Conservation (phyloP, 1,140 invertebrate species). For the Formica exsecta region DNA sequence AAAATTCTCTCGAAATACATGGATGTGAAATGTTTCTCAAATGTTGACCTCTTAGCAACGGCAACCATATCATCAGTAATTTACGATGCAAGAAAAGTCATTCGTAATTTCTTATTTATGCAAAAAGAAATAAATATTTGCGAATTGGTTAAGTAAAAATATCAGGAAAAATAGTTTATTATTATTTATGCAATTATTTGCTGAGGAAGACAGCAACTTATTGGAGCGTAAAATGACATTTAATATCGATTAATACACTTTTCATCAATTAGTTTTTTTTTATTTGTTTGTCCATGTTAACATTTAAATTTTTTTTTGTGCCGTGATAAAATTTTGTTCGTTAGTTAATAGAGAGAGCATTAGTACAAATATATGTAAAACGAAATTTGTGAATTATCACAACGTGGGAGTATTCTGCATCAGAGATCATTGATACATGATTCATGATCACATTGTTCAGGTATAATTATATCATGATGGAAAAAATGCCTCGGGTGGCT, state of each 20-base stretch:
- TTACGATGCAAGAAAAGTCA: background rate
- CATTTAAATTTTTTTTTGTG: slow-evolving; percentile 4
- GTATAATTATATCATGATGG: background rate
- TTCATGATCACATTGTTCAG: background rate
- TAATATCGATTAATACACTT: background rate
- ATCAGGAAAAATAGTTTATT: background rate
- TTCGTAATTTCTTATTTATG: slow-evolving; percentile 1
- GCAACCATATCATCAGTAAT: background rate
- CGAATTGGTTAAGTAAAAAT: background rate
- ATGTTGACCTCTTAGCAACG: background rate
- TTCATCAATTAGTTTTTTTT: background rate
- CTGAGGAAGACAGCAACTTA: background rate
- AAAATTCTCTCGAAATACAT: background rate
- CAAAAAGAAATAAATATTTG: background rate
- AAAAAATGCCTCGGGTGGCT: background rate
- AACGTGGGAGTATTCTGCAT: background rate
- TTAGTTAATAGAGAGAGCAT: background rate
- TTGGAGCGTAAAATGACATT: background rate
- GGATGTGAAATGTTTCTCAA: background rate
- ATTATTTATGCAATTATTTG: background rate
- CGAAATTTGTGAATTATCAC: background rate
- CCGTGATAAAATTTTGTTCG: background rate
- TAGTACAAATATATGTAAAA: slow-evolving; percentile 1
- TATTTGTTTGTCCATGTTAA: background rate
- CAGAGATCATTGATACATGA: slow-evolving; percentile 1